Conservation (phyloP, 1,140 invertebrate species). For the Heliconius congener region DNA sequence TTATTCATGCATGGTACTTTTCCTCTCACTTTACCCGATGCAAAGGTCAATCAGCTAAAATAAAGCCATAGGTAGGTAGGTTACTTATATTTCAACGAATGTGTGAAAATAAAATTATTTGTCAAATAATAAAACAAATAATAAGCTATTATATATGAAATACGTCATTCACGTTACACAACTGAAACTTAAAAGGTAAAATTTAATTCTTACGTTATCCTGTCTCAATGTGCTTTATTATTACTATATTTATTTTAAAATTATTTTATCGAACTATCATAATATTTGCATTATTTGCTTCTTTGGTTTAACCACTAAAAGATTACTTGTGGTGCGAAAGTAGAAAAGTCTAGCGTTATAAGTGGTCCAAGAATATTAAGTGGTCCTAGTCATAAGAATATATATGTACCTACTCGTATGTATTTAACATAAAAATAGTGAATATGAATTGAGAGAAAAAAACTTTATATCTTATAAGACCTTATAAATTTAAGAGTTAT, state of each 20-base stretch:
- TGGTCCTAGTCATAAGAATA: constrained; percentile 30
- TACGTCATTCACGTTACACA: no score
- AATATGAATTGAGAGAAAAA: background rate
- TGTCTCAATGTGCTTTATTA: background rate
- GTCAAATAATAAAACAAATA: background rate
- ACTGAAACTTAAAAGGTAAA: background rate
- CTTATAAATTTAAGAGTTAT: background rate
- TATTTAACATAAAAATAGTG: background rate
- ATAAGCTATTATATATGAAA: background rate
- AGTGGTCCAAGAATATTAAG: constrained; percentile 21
- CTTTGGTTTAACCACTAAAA: constrained; percentile 12
- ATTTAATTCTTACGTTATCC: background rate
- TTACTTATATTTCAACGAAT: no score
- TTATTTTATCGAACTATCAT: constrained; percentile 9
- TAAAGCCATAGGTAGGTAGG: no score
- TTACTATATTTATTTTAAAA: constrained; percentile 2
- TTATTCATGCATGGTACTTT: no score
- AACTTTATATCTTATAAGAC: background rate
- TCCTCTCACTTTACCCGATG: no score
- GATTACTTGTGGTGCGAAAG: constrained; percentile 16
- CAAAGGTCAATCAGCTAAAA: no score
- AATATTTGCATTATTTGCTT: constrained; percentile 7
- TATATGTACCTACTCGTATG: background rate
- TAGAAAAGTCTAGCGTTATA: constrained; percentile 6
- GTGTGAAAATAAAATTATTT: background rate